Base-by-base conservation (phyloP, 2,113 vertebrate genomes). In the Pelecanoides urinatrix region DNA sequence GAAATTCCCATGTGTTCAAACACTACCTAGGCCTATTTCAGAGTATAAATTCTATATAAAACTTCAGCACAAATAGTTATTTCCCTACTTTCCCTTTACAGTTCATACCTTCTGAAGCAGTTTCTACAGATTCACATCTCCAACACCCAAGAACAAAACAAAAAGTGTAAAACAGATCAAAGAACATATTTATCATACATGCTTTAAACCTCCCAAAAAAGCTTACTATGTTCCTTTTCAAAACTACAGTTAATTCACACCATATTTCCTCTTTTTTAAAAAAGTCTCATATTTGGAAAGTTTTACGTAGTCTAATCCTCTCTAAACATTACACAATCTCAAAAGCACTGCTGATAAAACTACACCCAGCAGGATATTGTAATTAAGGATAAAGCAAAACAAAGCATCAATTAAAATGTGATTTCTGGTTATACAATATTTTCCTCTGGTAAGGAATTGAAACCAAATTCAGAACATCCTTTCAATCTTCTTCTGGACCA, bases 1-100 rank as follows among this genome's bases (percentile, higher is more conserved):
- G 89, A 94, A 96, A 97, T 84, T 96, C 94, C 91, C 96, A 77
- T 84, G 91, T 63, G 92, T 79, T 96, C 92, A 95, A 97, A 96
- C 86, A 94, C 90, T 85, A 94, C 90, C 95, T 96, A 89, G 44
- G 34, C 68, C 95, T 92, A 90, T 84, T 96, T 90, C 88, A 94
- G 59, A 80, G 68, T 52, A 97, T 65, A 16, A 86, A 45, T 84
- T 90, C 85, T 81, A 63, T n/a, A 81, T 32, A 83, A 78, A 95
- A 94, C 61, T 93, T 95, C 67, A 96, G 83, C 58, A 87, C 58
- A 94, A 88, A 77, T 14, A 89, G 36, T 0, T 62, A 76, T 83
- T 94, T 75, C 40, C 56, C 89, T 81, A 63, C 52, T 80, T 74
- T 95, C 18, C 42, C 42, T 92, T 90, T 80, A 67, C 3, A 66